Percentiles rank a stretch among this genome's conserved stretches.
These are phyloP conservation scores for Cheilosia soror DNA, from an alignment of 2,888 invertebrate genomes.

Conservation along the genomic window DNA sequence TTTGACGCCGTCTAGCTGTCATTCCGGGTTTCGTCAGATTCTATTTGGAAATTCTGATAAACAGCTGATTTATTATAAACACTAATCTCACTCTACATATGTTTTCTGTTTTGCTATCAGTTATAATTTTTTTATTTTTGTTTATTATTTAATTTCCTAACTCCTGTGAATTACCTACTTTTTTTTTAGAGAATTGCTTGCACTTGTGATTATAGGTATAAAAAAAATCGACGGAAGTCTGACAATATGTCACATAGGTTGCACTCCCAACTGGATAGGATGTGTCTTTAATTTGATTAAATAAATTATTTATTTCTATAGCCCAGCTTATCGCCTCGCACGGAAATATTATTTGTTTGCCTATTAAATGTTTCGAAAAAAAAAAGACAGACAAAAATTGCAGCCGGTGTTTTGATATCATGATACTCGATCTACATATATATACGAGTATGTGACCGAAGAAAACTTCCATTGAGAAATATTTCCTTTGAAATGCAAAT, in stretches of 20 bases:
- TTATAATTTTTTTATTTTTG: no score
- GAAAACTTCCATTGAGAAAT: neutral
- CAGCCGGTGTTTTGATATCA: neutral
- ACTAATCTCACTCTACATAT: no score
- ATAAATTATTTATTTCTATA: neutral
- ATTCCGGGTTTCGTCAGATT: no score
- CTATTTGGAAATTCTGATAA: no score
- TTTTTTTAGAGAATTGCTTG: neutral
- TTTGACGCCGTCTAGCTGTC: no score
- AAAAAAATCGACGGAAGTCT: neutral
- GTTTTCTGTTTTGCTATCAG: no score
- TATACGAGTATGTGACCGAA: neutral
- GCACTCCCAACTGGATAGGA: neutral
- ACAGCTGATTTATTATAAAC: no score
- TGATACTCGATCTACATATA: neutral
- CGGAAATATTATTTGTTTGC: neutral
- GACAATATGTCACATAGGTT: no score
- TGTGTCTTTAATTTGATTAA: neutral
- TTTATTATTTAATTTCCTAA: neutral
- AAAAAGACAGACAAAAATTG: neutral
- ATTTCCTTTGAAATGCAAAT: constrained; percentile 5
- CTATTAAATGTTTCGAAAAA: neutral
- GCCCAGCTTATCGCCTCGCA: neutral
- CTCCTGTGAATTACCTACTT: neutral
- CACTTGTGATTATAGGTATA: neutral